phyloP scores from a whole-genome alignment of 2,113 vertebrate species.

The Ceyx cyanopectus region DNA sequence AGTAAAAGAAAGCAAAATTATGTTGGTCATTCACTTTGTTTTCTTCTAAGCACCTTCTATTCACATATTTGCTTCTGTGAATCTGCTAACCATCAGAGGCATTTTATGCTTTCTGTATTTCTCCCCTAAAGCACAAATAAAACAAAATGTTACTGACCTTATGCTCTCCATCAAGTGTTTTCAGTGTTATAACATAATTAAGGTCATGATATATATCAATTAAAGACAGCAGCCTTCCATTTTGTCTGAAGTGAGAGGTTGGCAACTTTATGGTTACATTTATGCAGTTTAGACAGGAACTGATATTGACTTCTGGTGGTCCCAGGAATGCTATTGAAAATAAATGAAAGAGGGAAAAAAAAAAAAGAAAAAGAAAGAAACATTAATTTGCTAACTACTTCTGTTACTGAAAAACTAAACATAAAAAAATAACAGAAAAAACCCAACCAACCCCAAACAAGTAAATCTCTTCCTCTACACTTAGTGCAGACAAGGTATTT shows the following conservation, averaged over 20 bases:
- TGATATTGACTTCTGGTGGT: slow-evolving; percentile 67
- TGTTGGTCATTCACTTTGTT: not conserved
- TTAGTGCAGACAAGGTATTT: not conserved
- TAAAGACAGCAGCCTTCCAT: not conserved
- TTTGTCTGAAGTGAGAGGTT: not conserved
- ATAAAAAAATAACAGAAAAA: not conserved
- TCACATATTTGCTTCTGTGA: not conserved
- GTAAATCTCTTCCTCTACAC: not conserved
- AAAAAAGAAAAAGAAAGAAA: not conserved
- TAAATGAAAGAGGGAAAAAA: not conserved
- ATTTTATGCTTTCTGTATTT: not conserved
- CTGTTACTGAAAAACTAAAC: not conserved
- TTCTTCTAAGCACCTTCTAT: not conserved
- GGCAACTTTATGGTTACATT: slow-evolving; percentile 66
- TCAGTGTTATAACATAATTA: slow-evolving; percentile 30
- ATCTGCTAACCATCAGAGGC: not conserved
- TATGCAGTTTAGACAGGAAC: slow-evolving; percentile 44
- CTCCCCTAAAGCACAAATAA: not conserved
- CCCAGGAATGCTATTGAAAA: slow-evolving; percentile 51
- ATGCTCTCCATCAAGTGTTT: not conserved
- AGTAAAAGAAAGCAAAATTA: not conserved
- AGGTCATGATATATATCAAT: not conserved
- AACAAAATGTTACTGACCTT: slow-evolving; percentile 6
- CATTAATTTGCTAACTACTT: not conserved
- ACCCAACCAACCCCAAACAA: not conserved